Conservation (phyloP, 2,888 invertebrate species). For the Dendrolimus houi region DNA sequence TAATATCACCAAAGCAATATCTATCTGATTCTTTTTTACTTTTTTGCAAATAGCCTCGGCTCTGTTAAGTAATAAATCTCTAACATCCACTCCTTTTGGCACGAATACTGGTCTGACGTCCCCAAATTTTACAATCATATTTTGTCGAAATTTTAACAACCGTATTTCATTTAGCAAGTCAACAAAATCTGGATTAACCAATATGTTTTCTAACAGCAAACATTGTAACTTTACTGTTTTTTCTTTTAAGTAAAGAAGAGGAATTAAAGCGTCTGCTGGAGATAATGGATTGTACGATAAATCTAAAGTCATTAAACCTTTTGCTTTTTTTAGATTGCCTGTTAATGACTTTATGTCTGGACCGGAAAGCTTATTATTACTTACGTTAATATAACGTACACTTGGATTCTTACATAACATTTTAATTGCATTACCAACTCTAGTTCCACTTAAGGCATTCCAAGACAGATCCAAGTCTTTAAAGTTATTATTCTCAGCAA, state of each 20-base stretch:
- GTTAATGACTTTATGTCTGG: slow-evolving; percentile 20
- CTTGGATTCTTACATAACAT: slow-evolving; percentile 20
- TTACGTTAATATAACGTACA: slow-evolving; percentile 25
- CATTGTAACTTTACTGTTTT: slow-evolving; percentile 26
- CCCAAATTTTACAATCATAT: slow-evolving; percentile 25
- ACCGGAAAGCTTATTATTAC: slow-evolving; percentile 28
- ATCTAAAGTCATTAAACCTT: slow-evolving; percentile 26
- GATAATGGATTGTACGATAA: slow-evolving; percentile 36
- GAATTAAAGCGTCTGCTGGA: slow-evolving; percentile 20
- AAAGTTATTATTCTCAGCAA: slow-evolving; percentile 20
- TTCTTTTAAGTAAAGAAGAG: slow-evolving; percentile 24
- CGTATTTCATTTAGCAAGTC: slow-evolving; percentile 20
- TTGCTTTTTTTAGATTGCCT: slow-evolving; percentile 20
- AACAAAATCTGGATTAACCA: slow-evolving; percentile 26
- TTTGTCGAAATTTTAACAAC: slow-evolving; percentile 23
- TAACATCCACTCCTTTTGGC: slow-evolving; percentile 22
- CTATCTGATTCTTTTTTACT: slow-evolving; percentile 16
- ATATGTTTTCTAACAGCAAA: slow-evolving; percentile 26
- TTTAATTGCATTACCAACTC: slow-evolving; percentile 22
- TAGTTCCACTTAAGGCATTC: slow-evolving; percentile 27
- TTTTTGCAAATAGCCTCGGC: slow-evolving; percentile 24
- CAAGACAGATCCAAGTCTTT: slow-evolving; percentile 32
- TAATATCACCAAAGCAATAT: slow-evolving; percentile 25
- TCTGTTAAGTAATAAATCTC: slow-evolving; percentile 26
- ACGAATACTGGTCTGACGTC: slow-evolving; percentile 23